Evolutionary conservation across 2,113 vertebrate species (phyloP).

Genomic region (Thunnus thynnus): DNA sequence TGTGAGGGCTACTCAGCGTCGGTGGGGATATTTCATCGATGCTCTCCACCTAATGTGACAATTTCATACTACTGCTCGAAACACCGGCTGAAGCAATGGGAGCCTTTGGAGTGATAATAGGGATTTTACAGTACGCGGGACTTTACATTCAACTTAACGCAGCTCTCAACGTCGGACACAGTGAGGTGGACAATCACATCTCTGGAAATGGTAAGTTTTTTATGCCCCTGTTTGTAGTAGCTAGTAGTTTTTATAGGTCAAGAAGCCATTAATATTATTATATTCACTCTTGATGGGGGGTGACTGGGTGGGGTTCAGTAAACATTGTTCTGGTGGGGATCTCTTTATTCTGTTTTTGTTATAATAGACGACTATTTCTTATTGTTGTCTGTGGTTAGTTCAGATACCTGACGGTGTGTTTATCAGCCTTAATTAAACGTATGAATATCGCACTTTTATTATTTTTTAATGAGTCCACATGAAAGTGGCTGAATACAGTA

Average conservation of each 20-base stretch:
- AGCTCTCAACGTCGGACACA: constrained; percentile 82
- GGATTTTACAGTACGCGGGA: constrained; percentile 91
- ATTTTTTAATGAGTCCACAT: neutral
- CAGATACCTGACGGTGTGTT: neutral
- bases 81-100: constrained; percentile 83
- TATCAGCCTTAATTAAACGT: no score
- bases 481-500: neutral
- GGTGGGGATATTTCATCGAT: constrained; percentile 40
- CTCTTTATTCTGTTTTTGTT: neutral
- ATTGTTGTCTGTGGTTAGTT: neutral
- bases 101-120: constrained; percentile 85
- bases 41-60: constrained; percentile 72
- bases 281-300: neutral
- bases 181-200: constrained; percentile 86
- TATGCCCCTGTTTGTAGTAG: neutral
- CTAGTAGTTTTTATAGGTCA: neutral
- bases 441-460: constrained; percentile 4
- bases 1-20: constrained; percentile 8
- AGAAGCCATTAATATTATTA: neutral
- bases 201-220: constrained; percentile 88
- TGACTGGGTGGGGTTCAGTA: constrained; percentile 61
- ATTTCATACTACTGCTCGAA: constrained; percentile 68
- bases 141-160: constrained; percentile 91
- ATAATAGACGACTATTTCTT: neutral
- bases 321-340: neutral